phyloP scores from a whole-genome alignment of 2,797 vertebrate genomes.

The Megalops cyprinoides region DNA sequence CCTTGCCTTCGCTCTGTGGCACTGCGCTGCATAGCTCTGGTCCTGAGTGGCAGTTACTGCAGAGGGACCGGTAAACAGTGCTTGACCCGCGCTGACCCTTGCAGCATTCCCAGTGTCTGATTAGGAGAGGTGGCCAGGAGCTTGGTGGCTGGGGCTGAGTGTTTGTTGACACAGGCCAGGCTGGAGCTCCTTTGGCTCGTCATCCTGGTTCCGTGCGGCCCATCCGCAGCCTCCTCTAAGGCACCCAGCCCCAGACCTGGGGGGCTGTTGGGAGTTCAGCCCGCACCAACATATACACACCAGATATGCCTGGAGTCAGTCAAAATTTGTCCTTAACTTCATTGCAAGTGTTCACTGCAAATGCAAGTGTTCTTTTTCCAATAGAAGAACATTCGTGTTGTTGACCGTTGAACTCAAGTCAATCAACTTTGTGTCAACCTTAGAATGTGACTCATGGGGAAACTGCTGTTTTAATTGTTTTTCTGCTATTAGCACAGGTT shows the following conservation, averaged over 20 bases:
- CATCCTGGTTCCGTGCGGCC: neutral
- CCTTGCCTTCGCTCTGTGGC: neutral
- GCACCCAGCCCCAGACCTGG: neutral
- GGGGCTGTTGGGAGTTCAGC: neutral
- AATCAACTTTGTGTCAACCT: too few relatives aligned
- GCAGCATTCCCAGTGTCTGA: slow-evolving; percentile 26
- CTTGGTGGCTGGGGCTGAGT: slow-evolving; percentile 20
- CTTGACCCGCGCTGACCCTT: slow-evolving; percentile 40
- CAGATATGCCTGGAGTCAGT: too few relatives aligned
- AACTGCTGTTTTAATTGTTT: too few relatives aligned
- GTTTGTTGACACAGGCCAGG: slow-evolving; percentile 36
- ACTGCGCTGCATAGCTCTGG: neutral
- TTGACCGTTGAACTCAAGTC: too few relatives aligned
- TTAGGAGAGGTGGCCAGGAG: slow-evolving; percentile 2
- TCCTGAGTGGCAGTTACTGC: slow-evolving; percentile 56
- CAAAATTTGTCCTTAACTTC: too few relatives aligned
- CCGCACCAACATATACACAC: neutral
- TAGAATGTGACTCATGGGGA: too few relatives aligned
- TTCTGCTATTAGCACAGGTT: neutral
- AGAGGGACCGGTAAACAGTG: slow-evolving; percentile 60
- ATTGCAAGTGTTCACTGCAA: too few relatives aligned
- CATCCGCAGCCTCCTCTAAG: neutral
- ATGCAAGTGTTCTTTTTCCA: too few relatives aligned
- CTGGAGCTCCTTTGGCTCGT: neutral
- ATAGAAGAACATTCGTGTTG: too few relatives aligned